Percentiles rank a stretch among this genome's conserved stretches.
Evolutionary conservation across 1,140 invertebrate species (phyloP).

Genomic region (Akabosia matsudoensis): DNA sequence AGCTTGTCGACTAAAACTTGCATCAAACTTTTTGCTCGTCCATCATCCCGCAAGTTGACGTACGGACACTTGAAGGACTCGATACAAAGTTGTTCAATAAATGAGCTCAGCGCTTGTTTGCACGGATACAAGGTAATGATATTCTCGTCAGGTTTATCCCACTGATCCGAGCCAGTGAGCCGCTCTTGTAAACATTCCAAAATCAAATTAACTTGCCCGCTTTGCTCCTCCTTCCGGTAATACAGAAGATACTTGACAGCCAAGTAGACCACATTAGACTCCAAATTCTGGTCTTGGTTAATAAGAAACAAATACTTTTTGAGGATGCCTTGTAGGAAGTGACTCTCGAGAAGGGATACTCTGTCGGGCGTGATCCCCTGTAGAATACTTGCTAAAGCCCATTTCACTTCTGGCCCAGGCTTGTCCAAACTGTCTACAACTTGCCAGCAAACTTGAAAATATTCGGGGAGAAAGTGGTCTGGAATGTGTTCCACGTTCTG

Average conservation of each 20-base stretch:
- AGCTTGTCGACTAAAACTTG: conserved; percentile 19
- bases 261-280: conserved; percentile 28
- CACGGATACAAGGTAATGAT: conserved; percentile 25
- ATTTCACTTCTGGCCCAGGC: conserved; percentile 3
- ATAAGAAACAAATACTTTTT: conserved; percentile 23
- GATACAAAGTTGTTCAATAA: conserved; percentile 28
- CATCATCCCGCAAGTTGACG: conserved; percentile 10
- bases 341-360: conserved; percentile 11
- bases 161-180: conserved; percentile 14
- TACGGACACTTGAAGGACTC: conserved; percentile 27
- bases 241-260: conserved; percentile 27
- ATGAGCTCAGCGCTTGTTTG: conserved; percentile 31
- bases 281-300: conserved; percentile 24
- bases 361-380: conserved; percentile 27
- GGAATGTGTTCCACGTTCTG: conserved; percentile 25
- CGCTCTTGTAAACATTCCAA: conserved; percentile 17
- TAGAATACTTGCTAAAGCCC: conserved; percentile 20
- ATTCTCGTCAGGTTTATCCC: conserved; percentile 24
- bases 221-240: conserved; percentile 15
- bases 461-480: conserved; percentile 24
- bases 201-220: not conserved
- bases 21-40: not conserved
- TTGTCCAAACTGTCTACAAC: conserved; percentile 11
- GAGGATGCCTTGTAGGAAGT: conserved; percentile 12
- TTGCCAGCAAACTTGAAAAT: conserved; percentile 28